Evolutionary conservation across 1,140 invertebrate species (phyloP), one percentile per base, ranked within the genome.

Genomic region (Apis cerana): DNA sequence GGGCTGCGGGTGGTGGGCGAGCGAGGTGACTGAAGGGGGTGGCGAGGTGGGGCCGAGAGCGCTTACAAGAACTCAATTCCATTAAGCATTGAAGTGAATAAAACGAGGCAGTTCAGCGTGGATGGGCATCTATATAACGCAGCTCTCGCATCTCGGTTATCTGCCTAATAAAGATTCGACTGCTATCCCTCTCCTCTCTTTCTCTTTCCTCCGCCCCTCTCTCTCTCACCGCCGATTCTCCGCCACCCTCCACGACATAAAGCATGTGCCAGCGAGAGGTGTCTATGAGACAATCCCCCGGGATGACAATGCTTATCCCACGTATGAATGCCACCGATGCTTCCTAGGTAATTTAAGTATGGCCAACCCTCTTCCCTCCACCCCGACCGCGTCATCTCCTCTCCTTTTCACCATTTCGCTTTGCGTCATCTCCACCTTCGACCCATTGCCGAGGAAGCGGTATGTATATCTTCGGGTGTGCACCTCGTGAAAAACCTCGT

Each of bases 71-170:
- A 92, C 90, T 91, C 91, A 92, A 92, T 92, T 92, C 91, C 91
- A 92, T 92, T 92, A 92, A 91, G 91, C 91, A 91, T 92, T 92
- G 90, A 92, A 91, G 90, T 92, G 91, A 92, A 89, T 92, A 92
- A 92, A 92, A 92, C 90, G 91, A 92, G 90, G 85, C 87, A 89
- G 90, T 85, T 91, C 84, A 86, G 80, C 80, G 83, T 89, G 87
- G 90, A 91, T 91, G 88, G 91, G 89, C 90, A 90, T 85, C 89
- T 88, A 90, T 92, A 91, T 92, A 91, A 83, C 86, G 89, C 87
- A 90, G 80, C 87, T 90, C 87, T 90, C 90, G 89, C 90, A 92
- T 87, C 89, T 91, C 91, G 91, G 90, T 92, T 92, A 92, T 92
- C 91, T 91, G 90, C 91, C 91, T 92, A 92, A 92, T 92, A 92